Percentiles rank a stretch among this genome's conserved stretches.
Conservation (phyloP, 2,797 vertebrate genomes). For the Fistularia commersonii region DNA sequence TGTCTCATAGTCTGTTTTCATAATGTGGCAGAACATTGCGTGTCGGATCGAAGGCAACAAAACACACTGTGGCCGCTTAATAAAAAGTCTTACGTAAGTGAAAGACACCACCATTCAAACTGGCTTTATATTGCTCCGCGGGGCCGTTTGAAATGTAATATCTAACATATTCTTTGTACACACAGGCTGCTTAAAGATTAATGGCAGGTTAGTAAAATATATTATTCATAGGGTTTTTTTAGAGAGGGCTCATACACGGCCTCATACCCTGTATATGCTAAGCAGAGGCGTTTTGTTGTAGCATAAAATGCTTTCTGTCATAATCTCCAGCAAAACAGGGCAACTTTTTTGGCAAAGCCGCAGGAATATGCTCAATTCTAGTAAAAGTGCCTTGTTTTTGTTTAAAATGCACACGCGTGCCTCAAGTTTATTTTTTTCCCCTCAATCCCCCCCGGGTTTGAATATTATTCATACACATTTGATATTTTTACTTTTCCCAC, state of each 20-base stretch:
- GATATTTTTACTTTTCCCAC: too few relatives aligned
- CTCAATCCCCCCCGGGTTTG: background rate
- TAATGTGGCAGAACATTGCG: background rate
- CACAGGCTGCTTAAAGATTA: conserved; percentile 74
- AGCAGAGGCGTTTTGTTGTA: conserved; percentile 47
- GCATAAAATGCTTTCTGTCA: conserved; percentile 31
- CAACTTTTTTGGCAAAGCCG: too few relatives aligned
- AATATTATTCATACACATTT: too few relatives aligned
- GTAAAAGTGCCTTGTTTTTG: too few relatives aligned
- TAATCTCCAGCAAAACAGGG: too few relatives aligned
- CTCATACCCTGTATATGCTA: conserved; percentile 48
- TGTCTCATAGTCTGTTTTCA: background rate
- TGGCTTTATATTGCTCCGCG: conserved; percentile 48
- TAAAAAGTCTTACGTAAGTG: conserved; percentile 54
- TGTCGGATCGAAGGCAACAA: conserved; percentile 11
- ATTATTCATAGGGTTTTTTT: conserved; percentile 76
- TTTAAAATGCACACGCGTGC: too few relatives aligned
- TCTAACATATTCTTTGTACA: conserved; percentile 66
- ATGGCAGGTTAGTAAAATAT: conserved; percentile 78
- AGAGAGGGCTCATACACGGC: conserved; percentile 59
- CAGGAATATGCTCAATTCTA: background rate
- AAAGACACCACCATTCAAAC: conserved; percentile 55
- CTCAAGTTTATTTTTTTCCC: background rate
- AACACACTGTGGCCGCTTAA: conserved; percentile 22
- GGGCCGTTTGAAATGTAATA: conserved; percentile 70